A percentile compares a stretch with the other conserved stretches of the same genome.
phyloP scores from a whole-genome alignment of 2,888 invertebrate species.

The Lasioglossum figueresi region DNA sequence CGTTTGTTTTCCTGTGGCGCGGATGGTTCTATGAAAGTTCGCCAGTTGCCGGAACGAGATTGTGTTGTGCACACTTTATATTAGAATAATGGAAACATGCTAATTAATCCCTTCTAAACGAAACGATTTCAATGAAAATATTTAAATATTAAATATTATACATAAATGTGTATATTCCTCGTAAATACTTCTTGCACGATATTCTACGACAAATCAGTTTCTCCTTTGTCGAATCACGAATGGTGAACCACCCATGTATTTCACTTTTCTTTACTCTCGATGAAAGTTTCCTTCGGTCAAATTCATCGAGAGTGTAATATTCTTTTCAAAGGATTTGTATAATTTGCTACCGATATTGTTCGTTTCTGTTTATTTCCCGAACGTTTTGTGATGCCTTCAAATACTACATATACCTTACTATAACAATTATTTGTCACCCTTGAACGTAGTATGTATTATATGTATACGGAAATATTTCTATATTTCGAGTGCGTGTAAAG shows the following conservation, averaged over 20 bases:
- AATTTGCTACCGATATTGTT: neutral
- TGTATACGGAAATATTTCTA: slow-evolving; percentile 23
- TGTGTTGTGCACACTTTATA: slow-evolving; percentile 86
- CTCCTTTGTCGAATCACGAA: neutral
- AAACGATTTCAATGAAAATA: slow-evolving; percentile 24
- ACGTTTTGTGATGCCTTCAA: neutral
- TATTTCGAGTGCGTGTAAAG: slow-evolving; percentile 18
- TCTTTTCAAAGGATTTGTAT: neutral
- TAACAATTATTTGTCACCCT: neutral
- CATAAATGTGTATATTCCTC: slow-evolving; percentile 11
- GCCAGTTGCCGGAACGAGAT: slow-evolving; percentile 94
- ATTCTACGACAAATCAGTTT: neutral
- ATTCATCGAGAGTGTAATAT: neutral
- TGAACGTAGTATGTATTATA: neutral
- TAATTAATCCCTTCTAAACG: slow-evolving; percentile 2
- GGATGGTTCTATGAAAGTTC: slow-evolving; percentile 99
- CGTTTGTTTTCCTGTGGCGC: slow-evolving; percentile 99
- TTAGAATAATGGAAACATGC: slow-evolving; percentile 74
- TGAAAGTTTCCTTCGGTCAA: neutral
- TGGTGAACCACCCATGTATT: neutral
- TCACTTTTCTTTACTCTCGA: neutral
- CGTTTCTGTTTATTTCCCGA: neutral
- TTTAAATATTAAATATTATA: slow-evolving; percentile 8
- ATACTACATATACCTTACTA: neutral
- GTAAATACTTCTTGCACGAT: slow-evolving; percentile 13